Percentiles rank a stretch among this genome's conserved stretches.
phyloP scores from a whole-genome alignment of 2,888 invertebrate species.

The Euplexia lucipara region DNA sequence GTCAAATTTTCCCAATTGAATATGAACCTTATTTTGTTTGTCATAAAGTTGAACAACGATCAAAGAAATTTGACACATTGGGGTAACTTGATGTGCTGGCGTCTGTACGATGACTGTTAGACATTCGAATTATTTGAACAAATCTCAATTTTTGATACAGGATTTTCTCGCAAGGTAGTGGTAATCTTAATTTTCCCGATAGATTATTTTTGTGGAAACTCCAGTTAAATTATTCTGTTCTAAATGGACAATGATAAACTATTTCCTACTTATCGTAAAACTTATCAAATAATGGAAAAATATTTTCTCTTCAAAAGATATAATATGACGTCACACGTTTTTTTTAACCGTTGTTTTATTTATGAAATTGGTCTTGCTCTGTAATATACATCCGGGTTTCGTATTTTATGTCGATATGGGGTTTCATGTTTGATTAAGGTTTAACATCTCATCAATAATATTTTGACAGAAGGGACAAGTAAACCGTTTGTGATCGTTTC shows the following conservation, averaged over 20 bases:
- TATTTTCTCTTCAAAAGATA: slow-evolving; percentile 23
- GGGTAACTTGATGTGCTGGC: too few relatives aligned
- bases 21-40: too few relatives aligned
- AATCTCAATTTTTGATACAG: too few relatives aligned
- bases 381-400: slow-evolving; percentile 19
- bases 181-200: slow-evolving; percentile 7
- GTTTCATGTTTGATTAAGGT: slow-evolving; percentile 45
- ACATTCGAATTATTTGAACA: too few relatives aligned
- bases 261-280: slow-evolving; percentile 45
- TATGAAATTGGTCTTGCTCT: slow-evolving; percentile 30
- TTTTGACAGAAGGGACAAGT: slow-evolving; percentile 16
- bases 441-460: slow-evolving; percentile 47
- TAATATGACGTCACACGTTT: slow-evolving; percentile 8
- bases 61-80: too few relatives aligned
- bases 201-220: background rate
- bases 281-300: slow-evolving; percentile 38
- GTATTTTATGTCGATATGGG: slow-evolving; percentile 20
- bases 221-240: slow-evolving; percentile 8
- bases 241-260: slow-evolving; percentile 27
- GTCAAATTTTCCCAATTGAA: too few relatives aligned
- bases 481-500: background rate
- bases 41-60: too few relatives aligned
- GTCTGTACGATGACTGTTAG: too few relatives aligned
- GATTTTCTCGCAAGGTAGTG: too few relatives aligned
- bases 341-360: slow-evolving; percentile 51